Conservation (phyloP, 2,113 vertebrate genomes). For the Trematocara stigmaticum region DNA sequence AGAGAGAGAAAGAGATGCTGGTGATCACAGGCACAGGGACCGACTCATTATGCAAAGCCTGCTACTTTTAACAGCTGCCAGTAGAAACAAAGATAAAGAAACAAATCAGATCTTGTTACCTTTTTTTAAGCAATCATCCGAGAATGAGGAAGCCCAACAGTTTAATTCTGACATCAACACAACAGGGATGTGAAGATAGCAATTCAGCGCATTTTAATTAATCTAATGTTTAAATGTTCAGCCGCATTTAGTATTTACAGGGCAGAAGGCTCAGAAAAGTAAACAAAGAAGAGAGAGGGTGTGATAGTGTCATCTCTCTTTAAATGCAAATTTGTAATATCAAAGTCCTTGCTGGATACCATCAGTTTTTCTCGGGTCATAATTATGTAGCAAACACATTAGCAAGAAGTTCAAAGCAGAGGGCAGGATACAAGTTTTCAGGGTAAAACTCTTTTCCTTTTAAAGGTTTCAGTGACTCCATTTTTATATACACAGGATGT, state of each 20-base stretch:
- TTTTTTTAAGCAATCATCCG: background rate
- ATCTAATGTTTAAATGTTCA: background rate
- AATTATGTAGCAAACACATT: background rate
- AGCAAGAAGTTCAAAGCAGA: background rate
- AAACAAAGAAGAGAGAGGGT: background rate
- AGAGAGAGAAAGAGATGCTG: background rate
- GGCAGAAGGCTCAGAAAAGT: background rate
- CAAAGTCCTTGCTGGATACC: background rate
- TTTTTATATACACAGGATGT: background rate
- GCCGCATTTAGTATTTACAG: background rate
- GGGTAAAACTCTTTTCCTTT: background rate
- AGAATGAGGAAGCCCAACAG: background rate
- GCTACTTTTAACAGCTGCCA: background rate
- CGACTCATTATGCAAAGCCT: background rate
- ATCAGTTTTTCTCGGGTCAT: background rate
- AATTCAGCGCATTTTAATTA: background rate
- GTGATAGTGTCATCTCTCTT: background rate
- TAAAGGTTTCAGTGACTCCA: background rate
- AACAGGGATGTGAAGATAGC: background rate
- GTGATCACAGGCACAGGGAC: conserved; percentile 3
- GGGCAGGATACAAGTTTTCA: background rate
- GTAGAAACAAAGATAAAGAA: background rate
- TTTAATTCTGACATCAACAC: background rate
- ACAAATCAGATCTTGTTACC: background rate
- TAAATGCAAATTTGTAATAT: background rate